A percentile compares a stretch with the other conserved stretches of the same genome.
phyloP scores from a whole-genome alignment of 2,888 invertebrate genomes.

The Agapostemon virescens region DNA sequence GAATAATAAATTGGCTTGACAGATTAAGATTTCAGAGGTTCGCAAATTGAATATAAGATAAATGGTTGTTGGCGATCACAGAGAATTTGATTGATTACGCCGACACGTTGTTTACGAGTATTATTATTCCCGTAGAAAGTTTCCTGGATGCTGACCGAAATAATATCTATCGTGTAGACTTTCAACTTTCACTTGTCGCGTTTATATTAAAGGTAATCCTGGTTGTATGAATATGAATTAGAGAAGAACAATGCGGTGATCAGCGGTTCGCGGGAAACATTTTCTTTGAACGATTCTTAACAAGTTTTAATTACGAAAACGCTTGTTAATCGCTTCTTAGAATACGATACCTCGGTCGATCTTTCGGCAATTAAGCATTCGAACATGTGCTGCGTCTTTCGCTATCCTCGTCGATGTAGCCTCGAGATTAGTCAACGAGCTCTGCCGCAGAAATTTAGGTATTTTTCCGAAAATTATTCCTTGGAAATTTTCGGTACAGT shows the following conservation, averaged over 20 bases:
- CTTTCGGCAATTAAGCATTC: slow-evolving; percentile 14
- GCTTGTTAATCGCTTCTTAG: slow-evolving; percentile 26
- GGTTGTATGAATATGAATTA: not conserved
- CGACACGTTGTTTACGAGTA: too few relatives aligned
- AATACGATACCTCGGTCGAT: slow-evolving; percentile 17
- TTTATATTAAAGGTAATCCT: not conserved
- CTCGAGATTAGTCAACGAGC: not conserved
- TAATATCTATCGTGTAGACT: not conserved
- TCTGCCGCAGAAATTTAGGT: not conserved
- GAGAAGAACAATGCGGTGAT: slow-evolving; percentile 8
- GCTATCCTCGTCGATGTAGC: not conserved
- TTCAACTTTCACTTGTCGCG: slow-evolving; percentile 2
- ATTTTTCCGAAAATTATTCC: not conserved
- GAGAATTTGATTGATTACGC: not conserved
- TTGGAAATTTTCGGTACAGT: too few relatives aligned
- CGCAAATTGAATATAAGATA: not conserved
- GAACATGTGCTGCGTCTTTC: not conserved
- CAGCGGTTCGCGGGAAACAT: not conserved
- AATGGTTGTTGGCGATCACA: not conserved
- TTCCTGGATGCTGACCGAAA: not conserved
- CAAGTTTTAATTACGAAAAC: slow-evolving; percentile 19
- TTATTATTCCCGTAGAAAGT: not conserved
- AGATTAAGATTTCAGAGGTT: not conserved
- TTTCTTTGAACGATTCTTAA: slow-evolving; percentile 14
- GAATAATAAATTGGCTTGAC: not conserved